phyloP scores from a whole-genome alignment of 2,888 invertebrate species.

The Scaptomyza polygonia region DNA sequence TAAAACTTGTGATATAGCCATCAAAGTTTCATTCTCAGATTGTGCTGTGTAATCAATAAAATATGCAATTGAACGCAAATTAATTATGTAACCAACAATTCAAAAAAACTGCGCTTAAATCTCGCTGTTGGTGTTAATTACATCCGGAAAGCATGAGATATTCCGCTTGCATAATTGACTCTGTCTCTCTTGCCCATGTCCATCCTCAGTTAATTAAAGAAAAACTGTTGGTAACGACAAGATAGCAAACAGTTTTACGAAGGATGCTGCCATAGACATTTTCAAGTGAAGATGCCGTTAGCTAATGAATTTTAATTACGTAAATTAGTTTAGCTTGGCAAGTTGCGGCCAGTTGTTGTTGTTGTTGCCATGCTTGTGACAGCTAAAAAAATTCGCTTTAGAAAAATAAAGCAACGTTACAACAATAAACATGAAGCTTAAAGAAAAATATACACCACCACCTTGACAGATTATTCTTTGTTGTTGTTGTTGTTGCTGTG shows the following conservation, averaged over 20 bases:
- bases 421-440: slow-evolving; percentile 17
- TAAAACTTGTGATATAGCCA: too few species aligned
- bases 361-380: slow-evolving; percentile 9
- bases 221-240: slow-evolving; percentile 18
- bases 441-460: slow-evolving; percentile 7
- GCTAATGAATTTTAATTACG: slow-evolving; percentile 71
- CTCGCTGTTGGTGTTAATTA: background rate
- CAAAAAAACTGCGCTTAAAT: background rate
- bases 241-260: background rate
- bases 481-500: slow-evolving; percentile 13
- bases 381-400: background rate
- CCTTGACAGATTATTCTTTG: slow-evolving; percentile 33
- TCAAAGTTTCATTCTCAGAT: too few species aligned
- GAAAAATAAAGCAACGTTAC: background rate
- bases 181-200: too few species aligned
- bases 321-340: slow-evolving; percentile 50
- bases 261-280: slow-evolving; percentile 18
- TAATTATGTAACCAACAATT: slow-evolving; percentile 1
- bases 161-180: slow-evolving; percentile 19
- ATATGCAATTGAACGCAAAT: too few species aligned
- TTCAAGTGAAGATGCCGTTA: slow-evolving; percentile 6
- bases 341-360: slow-evolving; percentile 25
- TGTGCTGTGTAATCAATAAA: background rate
- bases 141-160: background rate
- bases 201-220: slow-evolving; percentile 26